Evolutionary conservation across 2,797 vertebrate genomes (phyloP), one percentile per base, ranked within the genome.

Genomic region (Oryzias dopingdopingensis): DNA sequence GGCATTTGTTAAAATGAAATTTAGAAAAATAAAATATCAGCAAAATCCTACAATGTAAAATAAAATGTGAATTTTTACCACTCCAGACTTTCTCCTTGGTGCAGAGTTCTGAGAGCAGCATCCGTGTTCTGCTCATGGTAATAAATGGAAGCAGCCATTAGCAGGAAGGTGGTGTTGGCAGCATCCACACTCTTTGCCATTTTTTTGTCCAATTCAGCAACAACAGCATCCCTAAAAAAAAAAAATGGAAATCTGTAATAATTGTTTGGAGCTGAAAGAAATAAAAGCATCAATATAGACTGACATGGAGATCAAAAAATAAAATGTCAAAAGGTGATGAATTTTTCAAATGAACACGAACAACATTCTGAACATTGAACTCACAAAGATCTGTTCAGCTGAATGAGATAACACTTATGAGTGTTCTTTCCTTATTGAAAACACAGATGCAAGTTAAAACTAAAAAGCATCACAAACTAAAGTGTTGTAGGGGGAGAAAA

Each of bases 91-190:
- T 98, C 96, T 23, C 96, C 96, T 79, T 98, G 97, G 70, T 97
- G 96, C 69, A 99, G 88, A 0, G 94, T 71, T 1, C 96, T 89
- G 50, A 99, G 88, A 0, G 96, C 96, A 0, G 95, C 94, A 0
- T 98, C 96, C 0, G 90, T 90, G 67, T 98, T 96, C 62, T 87
- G 74, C 55, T 95, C 93, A 0, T 97, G 95, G 82, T 93, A 86
- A 63, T 97, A 99, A 73, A 98, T 89, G 23, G 96, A 95, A 0
- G 94, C 95, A 0, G 96, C 96, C 96, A 98, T 96, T 49, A 98
- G 86, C 57, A 98, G 86, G 88, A 98, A 97, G 0, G 95, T 94
- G 6, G 90, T 95, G 69, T 98, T 96, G 59, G 91, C 68, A 20
- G 94, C 89, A 4, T 97, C 96, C n/a, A 98, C 88, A 0, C 91